These are phyloP conservation scores for Eulithis prunata DNA, from an alignment of 2,888 invertebrate genomes.

Conservation along the genomic window DNA sequence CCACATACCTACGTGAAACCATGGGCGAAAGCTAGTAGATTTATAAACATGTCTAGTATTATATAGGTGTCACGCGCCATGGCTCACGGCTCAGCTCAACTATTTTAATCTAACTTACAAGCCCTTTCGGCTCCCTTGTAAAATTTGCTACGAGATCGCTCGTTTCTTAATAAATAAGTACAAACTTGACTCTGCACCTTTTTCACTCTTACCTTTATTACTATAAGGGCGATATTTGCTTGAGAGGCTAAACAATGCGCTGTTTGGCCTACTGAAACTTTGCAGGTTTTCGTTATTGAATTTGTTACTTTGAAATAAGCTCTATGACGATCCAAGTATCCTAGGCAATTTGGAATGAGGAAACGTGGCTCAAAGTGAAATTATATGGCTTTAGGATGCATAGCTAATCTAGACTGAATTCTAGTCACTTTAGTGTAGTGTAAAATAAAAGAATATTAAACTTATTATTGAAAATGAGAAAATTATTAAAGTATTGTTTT, in stretches of 20 bases:
- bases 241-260: slow-evolving; percentile 22
- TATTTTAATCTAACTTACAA: slow-evolving; percentile 74
- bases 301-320: slow-evolving; percentile 59
- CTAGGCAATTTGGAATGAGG: slow-evolving; percentile 28
- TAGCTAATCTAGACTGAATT: neutral
- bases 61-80: slow-evolving; percentile 50
- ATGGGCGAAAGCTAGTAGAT: slow-evolving; percentile 13
- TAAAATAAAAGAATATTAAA: no score
- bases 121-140: slow-evolving; percentile 60
- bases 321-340: slow-evolving; percentile 44
- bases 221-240: slow-evolving; percentile 36
- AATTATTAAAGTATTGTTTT: no score
- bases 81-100: slow-evolving; percentile 57
- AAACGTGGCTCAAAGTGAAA: slow-evolving; percentile 17
- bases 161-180: slow-evolving; percentile 70
- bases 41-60: slow-evolving; percentile 43
- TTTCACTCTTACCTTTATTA: slow-evolving; percentile 28
- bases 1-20: no score
- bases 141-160: slow-evolving; percentile 64
- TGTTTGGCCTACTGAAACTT: slow-evolving; percentile 48
- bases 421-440: no score
- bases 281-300: slow-evolving; percentile 62
- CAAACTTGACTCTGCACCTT: slow-evolving; percentile 38
- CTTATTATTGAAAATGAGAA: no score
- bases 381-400: slow-evolving; percentile 9